A percentile compares a stretch with the other conserved stretches of the same genome.
These are phyloP conservation scores for Mantis religiosa DNA, from an alignment of 2,888 invertebrate species.

Conservation along the genomic window DNA sequence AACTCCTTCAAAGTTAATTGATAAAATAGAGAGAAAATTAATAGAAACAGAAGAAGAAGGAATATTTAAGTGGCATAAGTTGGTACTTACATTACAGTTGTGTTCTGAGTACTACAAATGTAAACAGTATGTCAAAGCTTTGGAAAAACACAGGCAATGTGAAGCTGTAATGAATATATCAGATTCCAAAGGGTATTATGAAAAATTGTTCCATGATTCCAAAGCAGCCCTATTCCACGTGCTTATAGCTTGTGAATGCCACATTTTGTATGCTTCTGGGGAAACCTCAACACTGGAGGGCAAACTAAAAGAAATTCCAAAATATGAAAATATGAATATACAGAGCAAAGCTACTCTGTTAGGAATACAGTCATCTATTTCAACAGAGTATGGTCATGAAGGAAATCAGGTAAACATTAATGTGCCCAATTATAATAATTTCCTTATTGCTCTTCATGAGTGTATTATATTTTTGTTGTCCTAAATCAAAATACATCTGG, in stretches of 20 bases:
- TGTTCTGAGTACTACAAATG: background rate
- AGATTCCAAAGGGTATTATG: background rate
- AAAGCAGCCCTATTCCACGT: background rate
- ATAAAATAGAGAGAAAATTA: background rate
- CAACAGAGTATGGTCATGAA: background rate
- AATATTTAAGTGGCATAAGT: background rate
- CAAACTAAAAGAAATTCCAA: background rate
- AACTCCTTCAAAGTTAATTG: background rate
- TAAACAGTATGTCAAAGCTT: background rate
- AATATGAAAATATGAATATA: background rate
- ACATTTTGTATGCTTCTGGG: background rate
- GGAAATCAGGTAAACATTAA: background rate
- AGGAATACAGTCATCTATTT: background rate
- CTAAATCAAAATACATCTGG: too few relatives aligned
- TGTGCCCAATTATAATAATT: background rate
- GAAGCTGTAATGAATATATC: background rate
- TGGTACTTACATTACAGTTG: background rate
- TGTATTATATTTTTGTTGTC: too few relatives aligned
- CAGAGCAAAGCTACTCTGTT: background rate
- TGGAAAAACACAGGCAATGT: background rate
- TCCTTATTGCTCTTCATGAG: background rate
- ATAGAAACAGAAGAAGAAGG: background rate
- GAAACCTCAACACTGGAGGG: background rate
- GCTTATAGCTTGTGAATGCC: background rate
- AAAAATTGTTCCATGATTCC: background rate